Conservation (phyloP, 2,113 vertebrate genomes). For the Piprites chloris region DNA sequence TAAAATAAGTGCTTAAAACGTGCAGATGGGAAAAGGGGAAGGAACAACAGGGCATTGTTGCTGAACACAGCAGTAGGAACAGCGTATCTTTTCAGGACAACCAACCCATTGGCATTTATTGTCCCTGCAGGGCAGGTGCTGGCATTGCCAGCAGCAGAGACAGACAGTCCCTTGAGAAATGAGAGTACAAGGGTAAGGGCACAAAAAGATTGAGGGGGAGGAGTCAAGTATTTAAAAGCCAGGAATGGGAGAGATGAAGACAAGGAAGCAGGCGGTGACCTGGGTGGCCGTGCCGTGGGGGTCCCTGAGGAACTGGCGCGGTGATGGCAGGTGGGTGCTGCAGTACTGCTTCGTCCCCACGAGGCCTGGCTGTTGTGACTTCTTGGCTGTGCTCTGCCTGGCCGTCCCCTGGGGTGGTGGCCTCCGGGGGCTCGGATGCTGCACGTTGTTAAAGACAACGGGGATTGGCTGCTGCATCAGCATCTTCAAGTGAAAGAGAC, state of each 20-base stretch:
- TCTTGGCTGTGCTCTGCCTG: slow-evolving; percentile 69
- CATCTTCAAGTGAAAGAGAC: slow-evolving; percentile 68
- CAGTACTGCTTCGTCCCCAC: slow-evolving; percentile 31
- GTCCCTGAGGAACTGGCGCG: slow-evolving; percentile 70
- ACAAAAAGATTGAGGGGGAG: not conserved
- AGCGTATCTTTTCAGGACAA: accelerated
- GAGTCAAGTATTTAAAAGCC: not conserved
- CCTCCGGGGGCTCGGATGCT: slow-evolving; percentile 68
- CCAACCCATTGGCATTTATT: no score
- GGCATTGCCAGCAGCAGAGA: not conserved
- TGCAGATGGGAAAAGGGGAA: not conserved
- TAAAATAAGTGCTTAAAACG: not conserved
- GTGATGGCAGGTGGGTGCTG: slow-evolving; percentile 35
- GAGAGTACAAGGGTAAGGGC: not conserved
- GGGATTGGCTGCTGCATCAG: slow-evolving; percentile 78
- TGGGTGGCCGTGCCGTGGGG: slow-evolving; percentile 66
- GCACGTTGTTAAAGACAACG: slow-evolving; percentile 37
- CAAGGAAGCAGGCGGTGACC: slow-evolving; percentile 50
- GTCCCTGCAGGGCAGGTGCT: not conserved
- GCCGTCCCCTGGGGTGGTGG: slow-evolving; percentile 38
- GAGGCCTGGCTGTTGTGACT: not conserved
- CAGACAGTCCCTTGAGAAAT: not conserved
- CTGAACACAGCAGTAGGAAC: not conserved
- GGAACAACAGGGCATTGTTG: not conserved
- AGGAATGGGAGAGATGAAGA: not conserved